Evolutionary conservation across 1,140 invertebrate genomes (phyloP).

Genomic region (Holcopasites calliopsidis): DNA sequence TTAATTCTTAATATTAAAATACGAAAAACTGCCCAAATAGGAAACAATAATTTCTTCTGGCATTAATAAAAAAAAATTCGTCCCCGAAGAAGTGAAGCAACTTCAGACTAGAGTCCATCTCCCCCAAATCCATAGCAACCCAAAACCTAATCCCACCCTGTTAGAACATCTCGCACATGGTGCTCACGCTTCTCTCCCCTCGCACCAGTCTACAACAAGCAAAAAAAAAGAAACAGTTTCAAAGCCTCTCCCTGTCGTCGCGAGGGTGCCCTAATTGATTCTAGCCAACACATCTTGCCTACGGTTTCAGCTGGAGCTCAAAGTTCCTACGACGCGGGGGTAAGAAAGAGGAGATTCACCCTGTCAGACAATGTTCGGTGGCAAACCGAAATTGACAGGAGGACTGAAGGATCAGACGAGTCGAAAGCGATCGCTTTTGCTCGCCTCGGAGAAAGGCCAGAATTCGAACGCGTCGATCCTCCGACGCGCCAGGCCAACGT

Average conservation of each 20-base stretch:
- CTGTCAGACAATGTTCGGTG: background rate
- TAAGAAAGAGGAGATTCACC: background rate
- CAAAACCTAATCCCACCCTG: background rate
- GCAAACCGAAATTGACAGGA: too few relatives aligned
- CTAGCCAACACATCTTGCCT: too few relatives aligned
- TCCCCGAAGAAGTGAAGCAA: too few relatives aligned
- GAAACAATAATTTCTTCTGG: too few relatives aligned
- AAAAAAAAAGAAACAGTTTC: background rate
- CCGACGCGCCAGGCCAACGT: slow-evolving; percentile 5
- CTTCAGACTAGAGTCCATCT: too few relatives aligned
- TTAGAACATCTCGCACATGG: background rate
- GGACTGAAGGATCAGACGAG: too few relatives aligned
- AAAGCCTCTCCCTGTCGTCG: background rate
- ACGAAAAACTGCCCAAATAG: too few relatives aligned
- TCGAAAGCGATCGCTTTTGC: slow-evolving; percentile 46
- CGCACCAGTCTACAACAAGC: background rate
- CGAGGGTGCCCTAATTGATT: slow-evolving; percentile 7
- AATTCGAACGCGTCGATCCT: slow-evolving; percentile 17
- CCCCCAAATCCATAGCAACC: background rate
- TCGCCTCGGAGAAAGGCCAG: slow-evolving; percentile 2
- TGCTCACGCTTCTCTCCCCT: background rate
- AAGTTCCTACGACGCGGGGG: too few relatives aligned
- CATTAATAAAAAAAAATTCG: too few relatives aligned
- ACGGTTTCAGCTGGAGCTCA: too few relatives aligned
- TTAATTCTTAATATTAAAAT: too few relatives aligned